Evolutionary conservation across 1,140 invertebrate genomes (phyloP).

Genomic region (Aphis craccivora): DNA sequence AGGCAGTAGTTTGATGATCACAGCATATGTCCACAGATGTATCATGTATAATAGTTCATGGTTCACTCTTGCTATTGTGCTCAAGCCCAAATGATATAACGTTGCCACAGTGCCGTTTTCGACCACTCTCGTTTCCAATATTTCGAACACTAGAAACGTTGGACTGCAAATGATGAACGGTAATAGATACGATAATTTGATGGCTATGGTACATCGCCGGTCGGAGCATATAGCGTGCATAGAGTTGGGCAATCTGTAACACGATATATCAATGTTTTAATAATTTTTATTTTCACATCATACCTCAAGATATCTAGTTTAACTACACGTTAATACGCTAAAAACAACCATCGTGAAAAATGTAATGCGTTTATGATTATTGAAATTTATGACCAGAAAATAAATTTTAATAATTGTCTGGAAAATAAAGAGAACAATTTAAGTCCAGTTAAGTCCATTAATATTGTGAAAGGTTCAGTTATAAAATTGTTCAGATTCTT

Average conservation of each 20-base stretch:
- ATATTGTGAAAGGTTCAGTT: background rate
- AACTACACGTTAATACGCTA: background rate
- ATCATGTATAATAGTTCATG: slow-evolving; percentile 69
- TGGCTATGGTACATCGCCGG: slow-evolving; percentile 74
- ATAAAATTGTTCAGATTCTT: background rate
- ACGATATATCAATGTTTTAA: background rate
- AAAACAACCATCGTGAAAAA: background rate
- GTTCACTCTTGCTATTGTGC: slow-evolving; percentile 64
- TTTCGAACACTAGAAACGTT: slow-evolving; percentile 74
- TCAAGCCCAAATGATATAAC: slow-evolving; percentile 67
- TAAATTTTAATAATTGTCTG: background rate
- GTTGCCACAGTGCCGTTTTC: slow-evolving; percentile 45
- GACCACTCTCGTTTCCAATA: slow-evolving; percentile 60
- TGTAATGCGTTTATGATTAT: background rate
- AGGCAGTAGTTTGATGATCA: slow-evolving; percentile 85
- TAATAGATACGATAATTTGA: slow-evolving; percentile 80
- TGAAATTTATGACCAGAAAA: background rate
- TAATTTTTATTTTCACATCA: background rate
- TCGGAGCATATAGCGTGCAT: slow-evolving; percentile 82
- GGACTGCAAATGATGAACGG: slow-evolving; percentile 87
- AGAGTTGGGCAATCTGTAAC: slow-evolving; percentile 74
- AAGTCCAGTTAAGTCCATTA: background rate
- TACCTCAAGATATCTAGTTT: background rate
- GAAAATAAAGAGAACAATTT: background rate
- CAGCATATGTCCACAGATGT: slow-evolving; percentile 86